Evolutionary conservation across 2,888 invertebrate genomes (phyloP).

Genomic region (Eledona agricola): DNA sequence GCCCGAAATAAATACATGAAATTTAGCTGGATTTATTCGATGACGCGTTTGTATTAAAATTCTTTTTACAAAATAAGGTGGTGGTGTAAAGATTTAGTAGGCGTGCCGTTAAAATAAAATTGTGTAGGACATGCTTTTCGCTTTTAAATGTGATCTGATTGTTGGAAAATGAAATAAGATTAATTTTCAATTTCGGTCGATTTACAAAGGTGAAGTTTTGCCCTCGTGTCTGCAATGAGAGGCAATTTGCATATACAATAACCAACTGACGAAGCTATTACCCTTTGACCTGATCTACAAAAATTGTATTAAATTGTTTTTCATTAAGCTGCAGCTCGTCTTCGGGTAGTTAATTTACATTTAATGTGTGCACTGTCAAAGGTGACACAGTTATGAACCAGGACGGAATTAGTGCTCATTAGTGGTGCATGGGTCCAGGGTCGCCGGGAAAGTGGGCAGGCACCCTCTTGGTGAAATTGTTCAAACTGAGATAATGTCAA

Average conservation of each 20-base stretch:
- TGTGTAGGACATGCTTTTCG: slow-evolving; percentile 26
- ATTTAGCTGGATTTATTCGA: slow-evolving; percentile 19
- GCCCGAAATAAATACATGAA: slow-evolving; percentile 29
- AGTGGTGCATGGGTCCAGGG: no score
- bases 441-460: slow-evolving; percentile 2
- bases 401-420: no score
- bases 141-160: slow-evolving; percentile 9
- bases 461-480: slow-evolving; percentile 22
- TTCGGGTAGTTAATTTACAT: slow-evolving; percentile 30
- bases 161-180: no score
- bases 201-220: slow-evolving; percentile 1
- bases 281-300: slow-evolving; percentile 44
- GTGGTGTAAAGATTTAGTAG: slow-evolving; percentile 11
- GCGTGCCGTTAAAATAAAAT: slow-evolving; percentile 19
- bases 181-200: slow-evolving; percentile 8
- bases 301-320: slow-evolving; percentile 44
- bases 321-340: slow-evolving; percentile 34
- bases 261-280: slow-evolving; percentile 36
- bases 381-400: slow-evolving; percentile 18
- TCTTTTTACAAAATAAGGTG: no score
- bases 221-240: slow-evolving; percentile 20
- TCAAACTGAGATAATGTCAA: slow-evolving; percentile 29
- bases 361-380: slow-evolving; percentile 22
- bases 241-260: slow-evolving; percentile 38
- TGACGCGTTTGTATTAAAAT: no score